Percentiles rank a stretch among this genome's conserved stretches.
Evolutionary conservation across 2,113 vertebrate species (phyloP).

Genomic region (Esox niger): DNA sequence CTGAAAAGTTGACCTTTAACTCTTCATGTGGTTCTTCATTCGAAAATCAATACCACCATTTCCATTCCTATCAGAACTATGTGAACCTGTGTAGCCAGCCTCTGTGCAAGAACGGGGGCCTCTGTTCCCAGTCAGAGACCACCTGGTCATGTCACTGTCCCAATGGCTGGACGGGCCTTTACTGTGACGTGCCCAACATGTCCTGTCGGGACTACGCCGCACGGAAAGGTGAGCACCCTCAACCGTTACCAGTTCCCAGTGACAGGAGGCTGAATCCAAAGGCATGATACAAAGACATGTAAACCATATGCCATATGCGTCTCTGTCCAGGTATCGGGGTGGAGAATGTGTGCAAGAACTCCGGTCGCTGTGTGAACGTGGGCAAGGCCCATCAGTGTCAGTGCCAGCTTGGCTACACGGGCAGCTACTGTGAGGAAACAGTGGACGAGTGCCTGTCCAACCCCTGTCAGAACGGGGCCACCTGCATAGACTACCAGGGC

Average conservation of each 20-base stretch:
- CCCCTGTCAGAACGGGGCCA: constrained; percentile 87
- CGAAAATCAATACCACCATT: background rate
- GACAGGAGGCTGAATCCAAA: no score
- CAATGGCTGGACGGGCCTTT: constrained; percentile 80
- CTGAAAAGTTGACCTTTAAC: no score
- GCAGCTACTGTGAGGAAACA: constrained; percentile 87
- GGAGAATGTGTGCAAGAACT: constrained; percentile 81
- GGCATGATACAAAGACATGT: no score
- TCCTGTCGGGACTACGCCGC: constrained; percentile 81
- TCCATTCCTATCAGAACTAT: constrained; percentile 63
- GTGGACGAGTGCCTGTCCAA: constrained; percentile 87
- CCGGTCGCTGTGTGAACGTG: constrained; percentile 74
- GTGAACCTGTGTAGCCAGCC: constrained; percentile 82
- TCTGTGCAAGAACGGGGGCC: constrained; percentile 82
- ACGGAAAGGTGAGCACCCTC: constrained; percentile 67
- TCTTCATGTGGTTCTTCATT: background rate
- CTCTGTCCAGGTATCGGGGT: constrained; percentile 65
- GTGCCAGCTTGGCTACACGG: constrained; percentile 84
- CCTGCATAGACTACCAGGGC: constrained; percentile 76
- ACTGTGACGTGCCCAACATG: constrained; percentile 86
- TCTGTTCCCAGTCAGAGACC: constrained; percentile 77
- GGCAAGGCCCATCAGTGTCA: constrained; percentile 81
- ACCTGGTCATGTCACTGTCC: constrained; percentile 80
- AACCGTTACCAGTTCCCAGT: no score
- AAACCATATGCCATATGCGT: constrained; percentile 18